These are phyloP conservation scores for Clunio marinus DNA, from an alignment of 2,888 invertebrate species.

Conservation along the genomic window DNA sequence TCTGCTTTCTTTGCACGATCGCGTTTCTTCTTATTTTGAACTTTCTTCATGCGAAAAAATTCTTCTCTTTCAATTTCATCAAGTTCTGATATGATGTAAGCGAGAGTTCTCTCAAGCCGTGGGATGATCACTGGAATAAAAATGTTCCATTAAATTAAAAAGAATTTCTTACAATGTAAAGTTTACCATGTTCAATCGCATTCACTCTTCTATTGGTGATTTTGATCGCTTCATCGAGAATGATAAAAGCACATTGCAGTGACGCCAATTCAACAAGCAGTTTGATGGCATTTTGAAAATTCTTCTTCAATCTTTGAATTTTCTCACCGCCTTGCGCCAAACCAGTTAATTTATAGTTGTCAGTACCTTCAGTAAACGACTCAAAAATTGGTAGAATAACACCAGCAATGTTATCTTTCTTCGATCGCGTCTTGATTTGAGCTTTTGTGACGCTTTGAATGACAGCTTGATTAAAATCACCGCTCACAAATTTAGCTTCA, in stretches of 20 bases:
- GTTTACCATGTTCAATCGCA: conserved; percentile 93
- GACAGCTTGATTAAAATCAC: conserved; percentile 97
- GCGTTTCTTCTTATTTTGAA: too few species aligned
- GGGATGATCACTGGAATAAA: conserved; percentile 87
- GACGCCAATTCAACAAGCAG: conserved; percentile 95
- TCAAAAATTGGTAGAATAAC: conserved; percentile 91
- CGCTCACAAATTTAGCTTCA: conserved; percentile 97
- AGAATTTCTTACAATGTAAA: neutral
- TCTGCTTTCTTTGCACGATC: too few species aligned
- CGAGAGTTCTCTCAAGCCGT: conserved; percentile 89
- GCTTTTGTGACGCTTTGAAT: conserved; percentile 98
- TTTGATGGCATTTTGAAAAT: conserved; percentile 94
- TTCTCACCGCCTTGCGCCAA: conserved; percentile 97
- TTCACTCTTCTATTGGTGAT: conserved; percentile 98
- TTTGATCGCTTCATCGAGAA: conserved; percentile 98
- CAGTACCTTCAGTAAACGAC: conserved; percentile 73
- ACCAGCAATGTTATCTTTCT: conserved; percentile 99
- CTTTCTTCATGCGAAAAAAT: conserved; percentile 91
- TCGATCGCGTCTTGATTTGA: conserved; percentile 92
- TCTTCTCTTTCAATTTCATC: conserved; percentile 99
- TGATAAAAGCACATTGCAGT: conserved; percentile 96
- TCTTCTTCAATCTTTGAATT: conserved; percentile 93
- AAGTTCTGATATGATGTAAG: conserved; percentile 95
- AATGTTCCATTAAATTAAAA: neutral
- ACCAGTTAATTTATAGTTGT: conserved; percentile 95